Evolutionary conservation across 2,797 vertebrate genomes (phyloP).

Genomic region (Myotis planiceps): DNA sequence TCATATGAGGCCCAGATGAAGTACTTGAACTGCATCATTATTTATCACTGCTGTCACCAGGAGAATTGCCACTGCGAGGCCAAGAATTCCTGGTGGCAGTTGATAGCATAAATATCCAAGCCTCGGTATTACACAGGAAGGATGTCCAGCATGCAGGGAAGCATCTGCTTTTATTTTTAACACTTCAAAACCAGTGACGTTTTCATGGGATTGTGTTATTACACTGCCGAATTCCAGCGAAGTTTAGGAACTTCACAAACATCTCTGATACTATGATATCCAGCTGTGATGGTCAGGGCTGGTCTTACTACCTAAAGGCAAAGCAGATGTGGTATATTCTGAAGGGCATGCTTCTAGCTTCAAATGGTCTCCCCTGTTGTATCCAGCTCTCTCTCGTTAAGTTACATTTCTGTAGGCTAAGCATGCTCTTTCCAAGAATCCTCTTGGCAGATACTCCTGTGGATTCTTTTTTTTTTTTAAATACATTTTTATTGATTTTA

Average conservation of each 20-base stretch:
- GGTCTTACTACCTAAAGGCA: background rate
- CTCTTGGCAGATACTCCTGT: background rate
- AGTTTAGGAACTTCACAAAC: background rate
- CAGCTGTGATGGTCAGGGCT: background rate
- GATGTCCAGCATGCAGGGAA: slow-evolving; percentile 43
- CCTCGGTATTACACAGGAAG: slow-evolving; percentile 47
- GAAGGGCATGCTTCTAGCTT: background rate
- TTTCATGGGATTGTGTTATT: slow-evolving; percentile 43
- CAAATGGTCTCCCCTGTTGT: background rate
- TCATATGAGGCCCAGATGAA: slow-evolving; percentile 69
- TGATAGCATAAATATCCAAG: slow-evolving; percentile 78
- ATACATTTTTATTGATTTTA: too few relatives aligned
- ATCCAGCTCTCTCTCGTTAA: background rate
- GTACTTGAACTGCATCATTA: slow-evolving; percentile 11
- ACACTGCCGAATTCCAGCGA: slow-evolving; percentile 68
- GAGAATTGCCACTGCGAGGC: slow-evolving; percentile 65
- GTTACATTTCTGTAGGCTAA: background rate
- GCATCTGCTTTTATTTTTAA: slow-evolving; percentile 86
- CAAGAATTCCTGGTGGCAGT: slow-evolving; percentile 77
- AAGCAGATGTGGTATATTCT: background rate
- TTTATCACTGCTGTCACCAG: slow-evolving; percentile 78
- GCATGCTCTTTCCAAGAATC: background rate
- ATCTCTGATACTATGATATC: background rate
- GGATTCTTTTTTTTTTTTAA: background rate
- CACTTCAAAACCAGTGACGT: slow-evolving; percentile 72